Conservation (phyloP, 2,113 vertebrate species). For the Pachycephala philippinensis region DNA sequence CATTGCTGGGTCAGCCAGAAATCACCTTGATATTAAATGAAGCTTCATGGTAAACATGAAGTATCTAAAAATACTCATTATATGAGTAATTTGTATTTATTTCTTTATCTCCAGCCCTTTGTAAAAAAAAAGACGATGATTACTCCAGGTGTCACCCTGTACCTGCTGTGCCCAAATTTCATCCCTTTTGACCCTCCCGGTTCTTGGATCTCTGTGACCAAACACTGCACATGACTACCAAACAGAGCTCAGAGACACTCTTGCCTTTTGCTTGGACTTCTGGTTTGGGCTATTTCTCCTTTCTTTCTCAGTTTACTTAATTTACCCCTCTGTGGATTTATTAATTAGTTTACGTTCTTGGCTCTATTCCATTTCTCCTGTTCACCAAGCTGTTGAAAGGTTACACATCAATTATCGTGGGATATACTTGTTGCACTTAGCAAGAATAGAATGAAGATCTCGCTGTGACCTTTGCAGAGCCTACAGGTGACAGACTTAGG, state of each 20-base stretch:
- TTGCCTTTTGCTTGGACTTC: not conserved
- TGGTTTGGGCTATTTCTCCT: not conserved
- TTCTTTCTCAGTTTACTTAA: not conserved
- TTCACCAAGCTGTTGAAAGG: not conserved
- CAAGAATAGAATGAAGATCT: not conserved
- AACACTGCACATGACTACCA: not conserved
- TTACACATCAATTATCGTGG: not conserved
- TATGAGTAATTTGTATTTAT: not conserved
- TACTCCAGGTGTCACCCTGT: not conserved
- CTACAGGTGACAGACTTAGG: not conserved
- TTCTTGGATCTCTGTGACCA: not conserved
- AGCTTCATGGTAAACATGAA: not conserved
- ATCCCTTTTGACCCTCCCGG: not conserved
- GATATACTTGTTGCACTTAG: not conserved
- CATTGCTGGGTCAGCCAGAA: not conserved
- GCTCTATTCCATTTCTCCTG: not conserved
- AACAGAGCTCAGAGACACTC: not conserved
- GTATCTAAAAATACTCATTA: not conserved
- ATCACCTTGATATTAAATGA: not conserved
- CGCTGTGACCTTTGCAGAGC: not conserved
- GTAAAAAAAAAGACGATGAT: not conserved
- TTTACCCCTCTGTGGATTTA: not conserved
- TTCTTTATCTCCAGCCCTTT: not conserved
- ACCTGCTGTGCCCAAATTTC: not conserved
- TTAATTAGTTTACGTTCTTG: not conserved